A percentile compares a stretch with the other conserved stretches of the same genome.
Conservation (phyloP, 2,888 invertebrate genomes). For the Smittia sp. region DNA sequence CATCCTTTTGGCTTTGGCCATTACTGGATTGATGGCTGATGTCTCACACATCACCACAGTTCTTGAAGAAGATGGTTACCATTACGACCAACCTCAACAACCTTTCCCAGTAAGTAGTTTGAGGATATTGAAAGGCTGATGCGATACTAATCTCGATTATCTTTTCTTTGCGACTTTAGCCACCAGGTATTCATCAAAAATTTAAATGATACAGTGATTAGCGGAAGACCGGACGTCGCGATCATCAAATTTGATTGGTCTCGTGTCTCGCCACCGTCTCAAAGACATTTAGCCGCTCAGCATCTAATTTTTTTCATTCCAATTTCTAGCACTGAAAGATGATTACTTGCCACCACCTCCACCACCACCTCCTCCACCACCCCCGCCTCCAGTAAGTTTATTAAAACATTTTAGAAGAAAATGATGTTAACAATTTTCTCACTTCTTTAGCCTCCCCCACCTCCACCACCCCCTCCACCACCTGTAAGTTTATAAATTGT, state of each 20-base stretch:
- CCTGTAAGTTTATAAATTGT: too few relatives aligned
- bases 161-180: not conserved
- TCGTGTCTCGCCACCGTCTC: too few relatives aligned
- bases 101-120: slow-evolving; percentile 10
- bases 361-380: slow-evolving; percentile 4
- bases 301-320: too few relatives aligned
- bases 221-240: too few relatives aligned
- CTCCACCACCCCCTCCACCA: not conserved
- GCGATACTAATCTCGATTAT: not conserved
- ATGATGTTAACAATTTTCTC: too few relatives aligned
- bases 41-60: slow-evolving; percentile 3
- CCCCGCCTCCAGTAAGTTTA: not conserved
- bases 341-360: slow-evolving; percentile 20
- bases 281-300: too few relatives aligned
- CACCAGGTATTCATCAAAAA: too few relatives aligned
- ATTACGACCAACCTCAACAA: not conserved
- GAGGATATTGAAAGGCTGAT: not conserved
- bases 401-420: too few relatives aligned
- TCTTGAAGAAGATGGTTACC: slow-evolving; percentile 22
- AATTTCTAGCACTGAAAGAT: not conserved
- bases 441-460: not conserved
- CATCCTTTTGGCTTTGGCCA: not conserved
- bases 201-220: too few relatives aligned
- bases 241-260: too few relatives aligned
- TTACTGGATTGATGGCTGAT: not conserved